A percentile compares a stretch with the other conserved stretches of the same genome.
Evolutionary conservation across 2,797 vertebrate genomes (phyloP).

Genomic region (Sarcophilus harrisii): DNA sequence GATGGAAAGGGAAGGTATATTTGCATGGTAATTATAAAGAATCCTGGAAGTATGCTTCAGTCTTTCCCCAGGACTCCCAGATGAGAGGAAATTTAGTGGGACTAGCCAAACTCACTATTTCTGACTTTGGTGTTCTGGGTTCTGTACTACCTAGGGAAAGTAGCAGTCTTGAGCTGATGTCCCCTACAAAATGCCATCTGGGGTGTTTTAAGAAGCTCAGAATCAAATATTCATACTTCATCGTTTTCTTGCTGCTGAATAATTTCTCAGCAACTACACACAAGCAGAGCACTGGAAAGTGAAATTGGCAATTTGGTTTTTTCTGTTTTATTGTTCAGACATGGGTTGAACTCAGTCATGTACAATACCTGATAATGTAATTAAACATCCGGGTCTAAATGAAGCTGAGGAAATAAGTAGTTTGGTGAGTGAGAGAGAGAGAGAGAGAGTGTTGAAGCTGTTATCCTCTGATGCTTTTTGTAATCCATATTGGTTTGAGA

Average conservation of each 20-base stretch:
- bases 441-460: background rate
- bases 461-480: background rate
- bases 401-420: background rate
- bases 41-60: background rate
- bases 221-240: background rate
- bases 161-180: background rate
- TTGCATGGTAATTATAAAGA: background rate
- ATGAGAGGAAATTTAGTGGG: background rate
- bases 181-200: background rate
- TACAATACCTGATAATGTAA: constrained; percentile 42
- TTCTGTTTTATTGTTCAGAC: constrained; percentile 71
- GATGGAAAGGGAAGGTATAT: background rate
- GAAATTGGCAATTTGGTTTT: constrained; percentile 15
- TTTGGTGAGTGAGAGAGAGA: constrained; percentile 12
- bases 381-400: constrained; percentile 39
- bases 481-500: background rate
- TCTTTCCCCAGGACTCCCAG: background rate
- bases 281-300: constrained; percentile 55
- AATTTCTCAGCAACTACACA: constrained; percentile 68
- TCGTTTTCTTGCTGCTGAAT: background rate
- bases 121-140: background rate
- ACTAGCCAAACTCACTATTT: background rate
- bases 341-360: constrained; percentile 51
- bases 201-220: background rate
- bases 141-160: background rate